Conservation (phyloP, 2,888 invertebrate genomes). For the Drosophila bunnanda region DNA sequence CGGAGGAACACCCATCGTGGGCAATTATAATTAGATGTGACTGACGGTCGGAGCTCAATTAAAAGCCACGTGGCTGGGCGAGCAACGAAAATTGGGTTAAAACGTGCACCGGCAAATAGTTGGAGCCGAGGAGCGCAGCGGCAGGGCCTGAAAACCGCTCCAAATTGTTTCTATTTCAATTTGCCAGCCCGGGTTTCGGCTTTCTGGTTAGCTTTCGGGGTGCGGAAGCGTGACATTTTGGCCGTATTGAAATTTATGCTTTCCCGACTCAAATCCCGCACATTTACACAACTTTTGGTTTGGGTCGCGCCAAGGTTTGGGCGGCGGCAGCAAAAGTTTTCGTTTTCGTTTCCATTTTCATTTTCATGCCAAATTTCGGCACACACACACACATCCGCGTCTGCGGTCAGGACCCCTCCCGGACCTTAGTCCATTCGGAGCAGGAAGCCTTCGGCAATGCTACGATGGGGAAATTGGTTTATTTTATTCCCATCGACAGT, state of each 20-base stretch:
- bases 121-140: background rate
- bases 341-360: constrained; percentile 54
- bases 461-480: constrained; percentile 73
- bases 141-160: constrained; percentile 38
- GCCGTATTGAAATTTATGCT: constrained; percentile 75
- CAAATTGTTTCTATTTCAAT: constrained; percentile 73
- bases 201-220: constrained; percentile 29
- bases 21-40: constrained; percentile 76
- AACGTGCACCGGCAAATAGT: constrained; percentile 56
- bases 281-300: constrained; percentile 64
- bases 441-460: constrained; percentile 62
- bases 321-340: constrained; percentile 45
- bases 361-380: constrained; percentile 61
- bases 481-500: constrained; percentile 71
- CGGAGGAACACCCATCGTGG: constrained; percentile 16
- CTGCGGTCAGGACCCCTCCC: constrained; percentile 42
- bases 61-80: constrained; percentile 65
- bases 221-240: constrained; percentile 73
- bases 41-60: constrained; percentile 65
- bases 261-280: constrained; percentile 63
- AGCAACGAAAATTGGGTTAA: constrained; percentile 71
- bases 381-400: constrained; percentile 55
- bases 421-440: constrained; percentile 1
- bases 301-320: constrained; percentile 4
- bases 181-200: constrained; percentile 51